Evolutionary conservation across 2,113 vertebrate species (phyloP), one percentile per base, ranked within the genome.

Genomic region (Thamnophis sirtalis): DNA sequence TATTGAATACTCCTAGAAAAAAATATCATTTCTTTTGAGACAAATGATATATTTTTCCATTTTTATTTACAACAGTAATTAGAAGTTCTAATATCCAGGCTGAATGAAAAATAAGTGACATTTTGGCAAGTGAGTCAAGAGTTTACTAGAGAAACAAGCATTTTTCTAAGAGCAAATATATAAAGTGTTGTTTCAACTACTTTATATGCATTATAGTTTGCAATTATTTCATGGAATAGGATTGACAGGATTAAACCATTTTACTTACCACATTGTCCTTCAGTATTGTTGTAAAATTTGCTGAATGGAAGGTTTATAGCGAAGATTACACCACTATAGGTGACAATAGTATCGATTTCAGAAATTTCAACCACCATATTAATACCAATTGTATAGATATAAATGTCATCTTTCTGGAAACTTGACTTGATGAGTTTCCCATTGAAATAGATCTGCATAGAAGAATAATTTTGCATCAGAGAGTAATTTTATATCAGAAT

Each of bases 241-340:
- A 17, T 68, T 38, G 28, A 53, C 43, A 19, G 60, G 63, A 93
- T 19, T 68, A 92, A 10, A 38, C 0, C 5, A n/a, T 94, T 24
- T 73, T 15, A 93, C 98, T 97, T 97, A 99, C 99, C 99, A 24
- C 99, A 99, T 89, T 98, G 98, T 92, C 99, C 99, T 96, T 99
- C 98, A 0, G 98, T 99, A 92, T 98, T 99, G 93, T 97, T 97
- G 38, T 92, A 93, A 60, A 99, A 99, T 80, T 97, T 97, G 88
- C 96, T 97, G 92, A 95, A 96, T n/a, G 98, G 97, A 73, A 99
- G 94, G 51, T 98, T 95, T 50, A 99, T 96, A 0, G 94, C 98
- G 96, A 99, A 98, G 56, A 98, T 97, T 49, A 97, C 63, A 22
- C 97, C 96, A 0, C 94, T 97, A 91, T 98, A 99, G 92, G 97